Conservation (phyloP, 1,140 invertebrate genomes). For the Drosophila simulans region DNA sequence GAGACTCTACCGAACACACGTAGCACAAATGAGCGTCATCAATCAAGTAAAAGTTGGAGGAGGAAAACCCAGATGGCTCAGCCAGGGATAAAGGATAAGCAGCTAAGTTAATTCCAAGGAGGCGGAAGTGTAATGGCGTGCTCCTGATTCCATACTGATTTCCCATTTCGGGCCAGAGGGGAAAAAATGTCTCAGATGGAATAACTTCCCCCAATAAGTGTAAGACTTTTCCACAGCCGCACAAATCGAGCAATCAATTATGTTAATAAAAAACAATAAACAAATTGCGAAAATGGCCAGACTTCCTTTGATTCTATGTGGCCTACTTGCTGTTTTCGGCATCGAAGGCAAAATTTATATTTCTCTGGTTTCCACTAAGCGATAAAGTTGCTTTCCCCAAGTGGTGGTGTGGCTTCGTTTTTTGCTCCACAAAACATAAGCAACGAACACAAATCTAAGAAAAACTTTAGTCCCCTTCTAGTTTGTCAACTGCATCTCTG, state of each 20-base stretch:
- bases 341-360: slow-evolving; percentile 12
- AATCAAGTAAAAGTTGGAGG: slow-evolving; percentile 51
- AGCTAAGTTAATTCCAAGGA: slow-evolving; percentile 61
- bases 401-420: slow-evolving; percentile 56
- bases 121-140: slow-evolving; percentile 53
- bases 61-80: slow-evolving; percentile 26
- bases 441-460: slow-evolving; percentile 64
- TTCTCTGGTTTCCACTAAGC: slow-evolving; percentile 41
- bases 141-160: slow-evolving; percentile 48
- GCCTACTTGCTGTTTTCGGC: slow-evolving; percentile 31
- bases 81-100: slow-evolving; percentile 66
- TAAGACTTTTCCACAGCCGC: not conserved
- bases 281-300: slow-evolving; percentile 43
- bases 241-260: slow-evolving; percentile 68
- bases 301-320: slow-evolving; percentile 43
- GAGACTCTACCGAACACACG: slow-evolving; percentile 24
- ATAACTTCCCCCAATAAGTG: slow-evolving; percentile 68
- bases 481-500: slow-evolving; percentile 68
- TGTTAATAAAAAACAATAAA: slow-evolving; percentile 77
- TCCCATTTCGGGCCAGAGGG: slow-evolving; percentile 13
- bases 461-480: slow-evolving; percentile 60
- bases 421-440: slow-evolving; percentile 38
- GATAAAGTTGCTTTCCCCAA: slow-evolving; percentile 74
- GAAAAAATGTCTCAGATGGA: slow-evolving; percentile 20
- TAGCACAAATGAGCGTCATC: slow-evolving; percentile 78